Evolutionary conservation across 2,888 invertebrate species (phyloP), one percentile per base, ranked within the genome.

Genomic region (Diaperis boleti): DNA sequence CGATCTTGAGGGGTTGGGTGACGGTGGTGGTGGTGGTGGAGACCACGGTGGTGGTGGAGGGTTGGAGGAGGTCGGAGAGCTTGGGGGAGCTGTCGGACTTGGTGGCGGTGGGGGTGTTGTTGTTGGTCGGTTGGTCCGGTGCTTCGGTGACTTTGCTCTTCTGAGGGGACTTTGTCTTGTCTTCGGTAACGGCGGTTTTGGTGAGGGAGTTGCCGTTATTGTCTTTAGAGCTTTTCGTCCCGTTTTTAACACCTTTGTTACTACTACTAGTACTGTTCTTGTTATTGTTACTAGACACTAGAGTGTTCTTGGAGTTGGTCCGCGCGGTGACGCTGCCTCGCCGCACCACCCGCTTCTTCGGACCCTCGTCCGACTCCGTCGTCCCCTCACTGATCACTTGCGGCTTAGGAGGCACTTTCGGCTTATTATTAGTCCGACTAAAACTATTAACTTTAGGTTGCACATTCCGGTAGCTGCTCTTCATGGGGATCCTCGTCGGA

Each of bases 321-420:
- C 65, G 41, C 47, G 62, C 54, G 62, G 66, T 71, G 35, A 74
- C 67, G 65, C 75, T 76, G 11, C 73, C 72, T 66, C 69, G 76
- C 10, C 76, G 66, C 55, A 45, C 68, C 41, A 69, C 39, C 33
- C 66, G 63, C 14, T 22, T 60, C 15, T 20, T 31, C 11, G n/a
- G 44, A 10, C 22, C 42, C 17, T 57, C 65, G 33, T 72, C 73
- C 11, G 72, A 71, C 41, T 73, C 72, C 3, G 72, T 69, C 13
- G 50, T 41, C 3, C 67, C 66, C 49, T 72, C 76, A 67, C 71
- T 76, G 61, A 74, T 70, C 64, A 74, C 72, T 70, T 72, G 72
- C 20, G 78, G 76, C 74, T 79, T 80, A 56, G 76, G 77, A 78
- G 79, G 81, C 79, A 81, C 79, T 78, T 81, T 81, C 47, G 77